Base-by-base conservation (phyloP, 2,113 vertebrate genomes). In the Pterophyllum scalare region DNA sequence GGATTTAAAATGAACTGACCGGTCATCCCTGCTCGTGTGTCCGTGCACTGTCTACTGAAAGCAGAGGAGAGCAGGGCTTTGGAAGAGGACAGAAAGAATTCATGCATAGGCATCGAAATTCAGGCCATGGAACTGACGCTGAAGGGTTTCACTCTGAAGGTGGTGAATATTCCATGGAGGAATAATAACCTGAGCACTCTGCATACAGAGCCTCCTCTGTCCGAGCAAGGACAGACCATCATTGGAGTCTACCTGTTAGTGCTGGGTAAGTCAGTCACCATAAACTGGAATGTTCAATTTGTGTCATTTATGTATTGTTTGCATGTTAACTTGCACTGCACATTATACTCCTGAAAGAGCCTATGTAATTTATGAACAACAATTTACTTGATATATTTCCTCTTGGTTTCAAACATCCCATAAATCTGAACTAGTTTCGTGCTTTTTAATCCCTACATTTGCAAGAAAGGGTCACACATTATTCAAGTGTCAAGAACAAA, bases 221-320 rank as follows among this genome's bases (percentile, higher is more conserved):
- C 96, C 2, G 95, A 98, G 79, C 95, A 97, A 94, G 96, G 95
- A 85, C 96, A 97, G 86, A 97, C 96, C 19, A 92, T 96, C 86
- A 95, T 97, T 87, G 97, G 96, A 78, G 89, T 96, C 86, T 97
- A 96, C 86, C 95, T 97, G 26, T 89, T 98, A 60, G 89, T 96
- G 81, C 84, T 96, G 52, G 96, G 96, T 96, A 94, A 49, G 96
- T 94, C 86, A 38, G 6, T 28, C 49, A 17, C 56, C 59, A 59
- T 5, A 43, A 1, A 28, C 77, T 61, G 9, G 15, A 74, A 35
- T 70, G 24, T 70, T 70, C 17, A 31, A 52, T 72, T 72, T 72
- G 43, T 46, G 52, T 72, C 28, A 72, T 72, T 26, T 3, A 2
- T 72, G 24, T 13, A 31, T 72, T 72, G 65, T 70, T 70, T 70